These are phyloP conservation scores for Neomonachus schauinslandi DNA, from an alignment of 2,113 vertebrate species.

Conservation along the genomic window DNA sequence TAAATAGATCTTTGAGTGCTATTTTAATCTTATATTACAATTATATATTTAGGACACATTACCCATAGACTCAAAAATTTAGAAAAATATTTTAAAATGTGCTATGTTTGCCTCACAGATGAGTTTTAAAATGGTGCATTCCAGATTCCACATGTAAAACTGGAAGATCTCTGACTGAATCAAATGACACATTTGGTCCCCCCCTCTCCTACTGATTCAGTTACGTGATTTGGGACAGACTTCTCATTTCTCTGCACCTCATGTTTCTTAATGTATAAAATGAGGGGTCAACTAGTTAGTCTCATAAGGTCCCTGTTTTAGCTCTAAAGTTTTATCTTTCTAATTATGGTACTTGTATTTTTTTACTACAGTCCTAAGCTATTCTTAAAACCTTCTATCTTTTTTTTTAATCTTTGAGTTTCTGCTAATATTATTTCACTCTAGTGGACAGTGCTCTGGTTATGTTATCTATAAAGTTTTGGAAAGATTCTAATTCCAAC, in stretches of 20 bases:
- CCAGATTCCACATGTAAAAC: background rate
- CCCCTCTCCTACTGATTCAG: background rate
- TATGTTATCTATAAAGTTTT: background rate
- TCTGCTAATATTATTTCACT: slow-evolving; percentile 16
- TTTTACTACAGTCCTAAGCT: background rate
- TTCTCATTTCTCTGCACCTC: background rate
- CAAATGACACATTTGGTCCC: background rate
- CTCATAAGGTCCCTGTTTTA: background rate
- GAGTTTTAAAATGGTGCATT: slow-evolving; percentile 7
- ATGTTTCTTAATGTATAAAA: slow-evolving; percentile 5
- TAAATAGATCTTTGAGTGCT: slow-evolving; percentile 68
- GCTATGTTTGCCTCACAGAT: background rate
- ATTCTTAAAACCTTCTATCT: background rate
- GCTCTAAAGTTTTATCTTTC: slow-evolving; percentile 1
- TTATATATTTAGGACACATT: slow-evolving; percentile 67
- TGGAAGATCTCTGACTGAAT: background rate
- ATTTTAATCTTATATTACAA: slow-evolving; percentile 69
- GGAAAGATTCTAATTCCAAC: background rate
- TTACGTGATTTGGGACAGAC: background rate
- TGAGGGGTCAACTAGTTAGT: background rate
- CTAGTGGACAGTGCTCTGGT: background rate
- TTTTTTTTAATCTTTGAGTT: background rate
- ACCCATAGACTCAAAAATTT: slow-evolving; percentile 14
- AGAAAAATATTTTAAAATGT: slow-evolving; percentile 15
- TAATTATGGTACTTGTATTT: slow-evolving; percentile 45